These are phyloP conservation scores for Holocentrus rufus DNA, from an alignment of 2,797 vertebrate genomes.

Conservation along the genomic window DNA sequence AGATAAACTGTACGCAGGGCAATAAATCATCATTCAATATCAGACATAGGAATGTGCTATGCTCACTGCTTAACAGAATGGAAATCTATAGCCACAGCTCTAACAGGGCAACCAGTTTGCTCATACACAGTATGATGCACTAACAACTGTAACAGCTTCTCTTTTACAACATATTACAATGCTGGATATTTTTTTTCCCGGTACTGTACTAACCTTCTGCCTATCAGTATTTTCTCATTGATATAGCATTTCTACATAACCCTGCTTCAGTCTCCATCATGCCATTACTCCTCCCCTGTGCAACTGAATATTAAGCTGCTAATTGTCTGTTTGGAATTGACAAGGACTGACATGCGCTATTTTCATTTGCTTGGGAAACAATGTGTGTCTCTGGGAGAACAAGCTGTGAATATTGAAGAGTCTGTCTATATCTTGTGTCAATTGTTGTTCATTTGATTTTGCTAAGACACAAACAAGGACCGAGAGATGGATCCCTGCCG, in stretches of 20 bases:
- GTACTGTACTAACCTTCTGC: slow-evolving; percentile 38
- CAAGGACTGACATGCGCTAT: slow-evolving; percentile 56
- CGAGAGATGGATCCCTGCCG: slow-evolving; percentile 67
- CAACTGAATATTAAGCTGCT: slow-evolving; percentile 75
- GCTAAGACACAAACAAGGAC: slow-evolving; percentile 76
- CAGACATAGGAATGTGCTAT: slow-evolving; percentile 54
- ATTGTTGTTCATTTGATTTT: slow-evolving; percentile 80
- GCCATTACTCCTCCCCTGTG: slow-evolving; percentile 51
- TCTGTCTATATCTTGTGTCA: slow-evolving; percentile 80
- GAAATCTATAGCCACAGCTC: slow-evolving; percentile 51
- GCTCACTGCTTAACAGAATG: slow-evolving; percentile 28
- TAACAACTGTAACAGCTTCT: slow-evolving; percentile 27
- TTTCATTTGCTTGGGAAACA: slow-evolving; percentile 75
- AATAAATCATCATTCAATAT: slow-evolving; percentile 52
- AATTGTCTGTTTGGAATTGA: slow-evolving; percentile 61
- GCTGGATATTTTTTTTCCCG: slow-evolving; percentile 38
- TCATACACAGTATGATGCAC: slow-evolving; percentile 21
- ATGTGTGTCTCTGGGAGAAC: slow-evolving; percentile 64
- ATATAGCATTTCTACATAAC: slow-evolving; percentile 31
- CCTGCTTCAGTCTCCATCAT: slow-evolving; percentile 43
- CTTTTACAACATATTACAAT: slow-evolving; percentile 2
- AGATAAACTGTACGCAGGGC: slow-evolving; percentile 22
- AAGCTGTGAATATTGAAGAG: slow-evolving; percentile 80
- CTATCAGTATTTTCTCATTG: slow-evolving; percentile 29
- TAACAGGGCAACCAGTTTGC: slow-evolving; percentile 38